A percentile compares a stretch with the other conserved stretches of the same genome.
Conservation (phyloP, 2,888 invertebrate species). For the Sphaerophoria rueppellii region DNA sequence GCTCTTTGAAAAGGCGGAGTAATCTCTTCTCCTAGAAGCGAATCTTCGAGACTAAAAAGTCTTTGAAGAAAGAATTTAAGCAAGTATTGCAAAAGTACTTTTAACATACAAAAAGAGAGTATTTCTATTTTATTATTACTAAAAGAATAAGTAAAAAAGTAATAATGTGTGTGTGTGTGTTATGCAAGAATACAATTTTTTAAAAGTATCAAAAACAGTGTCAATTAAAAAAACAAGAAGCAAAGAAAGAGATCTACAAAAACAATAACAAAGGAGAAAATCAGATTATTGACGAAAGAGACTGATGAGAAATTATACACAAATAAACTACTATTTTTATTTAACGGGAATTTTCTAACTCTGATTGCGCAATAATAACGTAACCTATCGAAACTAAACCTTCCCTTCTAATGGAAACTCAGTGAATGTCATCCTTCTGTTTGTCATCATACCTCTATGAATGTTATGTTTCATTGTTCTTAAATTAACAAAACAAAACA, state of each 20-base stretch:
- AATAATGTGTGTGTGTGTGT: slow-evolving; percentile 13
- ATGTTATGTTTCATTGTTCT: slow-evolving; percentile 34
- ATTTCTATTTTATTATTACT: background rate
- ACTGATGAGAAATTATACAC: slow-evolving; percentile 38
- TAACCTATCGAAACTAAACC: slow-evolving; percentile 11
- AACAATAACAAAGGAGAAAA: slow-evolving; percentile 8
- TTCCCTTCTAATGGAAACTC: background rate
- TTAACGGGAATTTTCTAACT: slow-evolving; percentile 17
- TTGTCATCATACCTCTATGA: background rate
- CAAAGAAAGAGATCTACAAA: background rate
- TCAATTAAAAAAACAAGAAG: slow-evolving; percentile 55
- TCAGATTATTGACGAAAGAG: slow-evolving; percentile 38
- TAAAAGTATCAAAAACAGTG: slow-evolving; percentile 57
- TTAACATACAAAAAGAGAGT: slow-evolving; percentile 33
- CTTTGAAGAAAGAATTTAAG: slow-evolving; percentile 77
- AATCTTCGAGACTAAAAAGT: slow-evolving; percentile 76
- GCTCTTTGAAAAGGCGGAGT: slow-evolving; percentile 83
- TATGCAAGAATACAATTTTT: slow-evolving; percentile 30
- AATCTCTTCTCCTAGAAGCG: slow-evolving; percentile 84
- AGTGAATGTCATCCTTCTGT: slow-evolving; percentile 9
- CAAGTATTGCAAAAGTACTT: slow-evolving; percentile 75
- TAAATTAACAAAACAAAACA: background rate
- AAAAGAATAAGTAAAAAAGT: background rate
- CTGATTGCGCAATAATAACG: slow-evolving; percentile 19
- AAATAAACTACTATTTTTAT: slow-evolving; percentile 1